A percentile compares a stretch with the other conserved stretches of the same genome.
Evolutionary conservation across 1,140 invertebrate genomes (phyloP).

Genomic region (Nephotettix cincticeps): DNA sequence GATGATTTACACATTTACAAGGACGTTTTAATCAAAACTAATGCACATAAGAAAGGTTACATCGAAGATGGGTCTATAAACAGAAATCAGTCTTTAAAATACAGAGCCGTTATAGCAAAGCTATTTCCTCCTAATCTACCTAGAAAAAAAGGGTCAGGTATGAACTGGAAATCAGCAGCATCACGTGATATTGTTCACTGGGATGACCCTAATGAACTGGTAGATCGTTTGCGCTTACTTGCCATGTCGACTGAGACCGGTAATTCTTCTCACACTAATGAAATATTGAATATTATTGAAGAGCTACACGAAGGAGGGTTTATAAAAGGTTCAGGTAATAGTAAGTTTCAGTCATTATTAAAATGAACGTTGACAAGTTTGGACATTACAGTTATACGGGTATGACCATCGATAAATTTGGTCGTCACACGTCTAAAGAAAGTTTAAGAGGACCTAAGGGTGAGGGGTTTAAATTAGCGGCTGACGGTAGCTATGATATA

Average conservation of each 20-base stretch:
- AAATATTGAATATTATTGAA: slow-evolving; percentile 4
- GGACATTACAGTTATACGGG: not conserved
- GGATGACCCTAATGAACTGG: slow-evolving; percentile 2
- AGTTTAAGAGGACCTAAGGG: not conserved
- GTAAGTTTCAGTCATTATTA: not conserved
- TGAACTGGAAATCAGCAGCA: not conserved
- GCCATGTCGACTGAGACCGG: not conserved
- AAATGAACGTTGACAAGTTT: slow-evolving; percentile 15
- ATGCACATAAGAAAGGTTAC: slow-evolving; percentile 1
- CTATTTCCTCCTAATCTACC: not conserved
- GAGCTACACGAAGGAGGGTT: not conserved
- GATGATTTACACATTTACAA: not conserved
- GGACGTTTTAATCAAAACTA: not conserved
- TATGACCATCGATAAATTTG: not conserved
- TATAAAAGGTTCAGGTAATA: slow-evolving; percentile 9
- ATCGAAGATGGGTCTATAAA: not conserved
- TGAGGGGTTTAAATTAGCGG: not conserved
- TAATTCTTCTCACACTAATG: not conserved
- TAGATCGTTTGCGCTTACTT: not conserved
- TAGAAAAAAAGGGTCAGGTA: not conserved
- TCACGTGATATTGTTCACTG: not conserved
- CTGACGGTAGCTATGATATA: not conserved
- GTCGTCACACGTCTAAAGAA: not conserved
- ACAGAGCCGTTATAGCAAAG: not conserved
- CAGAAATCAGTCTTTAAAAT: not conserved